These are phyloP conservation scores for Petrolisthes cinctipes DNA, from an alignment of 2,888 invertebrate genomes.

Conservation along the genomic window DNA sequence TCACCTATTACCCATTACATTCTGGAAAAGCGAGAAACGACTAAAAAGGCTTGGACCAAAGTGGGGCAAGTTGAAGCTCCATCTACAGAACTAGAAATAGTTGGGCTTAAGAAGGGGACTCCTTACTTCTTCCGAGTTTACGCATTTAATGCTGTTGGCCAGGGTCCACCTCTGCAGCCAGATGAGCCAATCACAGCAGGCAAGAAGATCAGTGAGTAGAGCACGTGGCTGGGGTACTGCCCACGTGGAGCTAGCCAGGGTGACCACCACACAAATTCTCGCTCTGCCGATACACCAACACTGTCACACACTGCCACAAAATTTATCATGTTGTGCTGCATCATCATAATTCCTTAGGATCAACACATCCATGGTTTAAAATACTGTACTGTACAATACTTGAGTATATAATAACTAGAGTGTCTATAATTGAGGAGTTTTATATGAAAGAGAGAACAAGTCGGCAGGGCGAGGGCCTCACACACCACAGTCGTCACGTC, in stretches of 20 bases:
- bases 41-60: slow-evolving; percentile 82
- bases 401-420: background rate
- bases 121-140: slow-evolving; percentile 87
- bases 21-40: slow-evolving; percentile 83
- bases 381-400: background rate
- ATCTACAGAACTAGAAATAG: slow-evolving; percentile 78
- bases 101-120: slow-evolving; percentile 78
- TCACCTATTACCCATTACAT: slow-evolving; percentile 86
- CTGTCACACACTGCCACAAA: background rate
- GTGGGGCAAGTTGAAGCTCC: slow-evolving; percentile 74
- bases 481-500: slow-evolving; percentile 53
- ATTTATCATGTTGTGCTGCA: background rate
- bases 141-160: slow-evolving; percentile 86
- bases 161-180: slow-evolving; percentile 82
- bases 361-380: background rate
- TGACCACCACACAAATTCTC: slow-evolving; percentile 28
- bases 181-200: slow-evolving; percentile 85
- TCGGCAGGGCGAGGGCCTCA: slow-evolving; percentile 53
- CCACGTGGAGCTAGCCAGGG: slow-evolving; percentile 58
- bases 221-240: slow-evolving; percentile 57
- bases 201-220: slow-evolving; percentile 84
- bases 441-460: background rate
- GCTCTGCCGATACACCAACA: slow-evolving; percentile 55
- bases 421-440: background rate
- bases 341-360: background rate